A percentile compares a stretch with the other conserved stretches of the same genome.
These are phyloP conservation scores for Limanda limanda DNA, from an alignment of 2,113 vertebrate genomes.

Conservation along the genomic window DNA sequence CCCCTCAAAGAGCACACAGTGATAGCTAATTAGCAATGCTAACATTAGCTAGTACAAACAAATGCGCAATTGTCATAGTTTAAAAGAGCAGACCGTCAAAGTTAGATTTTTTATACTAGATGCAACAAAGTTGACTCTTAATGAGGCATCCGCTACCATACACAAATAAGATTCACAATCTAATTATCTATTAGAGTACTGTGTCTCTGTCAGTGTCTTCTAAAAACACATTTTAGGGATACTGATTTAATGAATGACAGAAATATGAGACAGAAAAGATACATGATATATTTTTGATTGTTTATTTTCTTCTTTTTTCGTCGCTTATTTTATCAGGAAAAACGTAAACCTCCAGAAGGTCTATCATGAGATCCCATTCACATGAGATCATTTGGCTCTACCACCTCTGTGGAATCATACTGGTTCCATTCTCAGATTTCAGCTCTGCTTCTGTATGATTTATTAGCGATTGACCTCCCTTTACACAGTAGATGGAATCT, in stretches of 20 bases:
- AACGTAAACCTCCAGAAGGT: not conserved
- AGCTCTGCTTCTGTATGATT: conserved; percentile 46
- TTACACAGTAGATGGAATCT: conserved; percentile 32
- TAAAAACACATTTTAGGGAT: not conserved
- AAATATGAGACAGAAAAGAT: not conserved
- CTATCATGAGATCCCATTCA: conserved; percentile 26
- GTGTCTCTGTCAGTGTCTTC: not conserved
- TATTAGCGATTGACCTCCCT: conserved; percentile 80
- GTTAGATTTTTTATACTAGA: no score
- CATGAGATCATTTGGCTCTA: not conserved
- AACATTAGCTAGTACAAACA: no score
- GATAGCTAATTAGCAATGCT: no score
- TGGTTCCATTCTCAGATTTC: conserved; percentile 12
- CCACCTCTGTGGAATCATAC: no score
- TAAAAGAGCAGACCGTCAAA: no score
- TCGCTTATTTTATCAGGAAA: no score
- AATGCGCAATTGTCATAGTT: no score
- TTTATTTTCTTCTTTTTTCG: not conserved
- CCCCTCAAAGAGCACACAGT: no score
- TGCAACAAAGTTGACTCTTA: not conserved
- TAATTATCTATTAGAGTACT: not conserved
- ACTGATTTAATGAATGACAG: not conserved
- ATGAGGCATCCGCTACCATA: no score
- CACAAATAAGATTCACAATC: not conserved
- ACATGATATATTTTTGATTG: not conserved